phyloP scores from a whole-genome alignment of 2,113 vertebrate genomes.

The Pygoscelis adeliae region DNA sequence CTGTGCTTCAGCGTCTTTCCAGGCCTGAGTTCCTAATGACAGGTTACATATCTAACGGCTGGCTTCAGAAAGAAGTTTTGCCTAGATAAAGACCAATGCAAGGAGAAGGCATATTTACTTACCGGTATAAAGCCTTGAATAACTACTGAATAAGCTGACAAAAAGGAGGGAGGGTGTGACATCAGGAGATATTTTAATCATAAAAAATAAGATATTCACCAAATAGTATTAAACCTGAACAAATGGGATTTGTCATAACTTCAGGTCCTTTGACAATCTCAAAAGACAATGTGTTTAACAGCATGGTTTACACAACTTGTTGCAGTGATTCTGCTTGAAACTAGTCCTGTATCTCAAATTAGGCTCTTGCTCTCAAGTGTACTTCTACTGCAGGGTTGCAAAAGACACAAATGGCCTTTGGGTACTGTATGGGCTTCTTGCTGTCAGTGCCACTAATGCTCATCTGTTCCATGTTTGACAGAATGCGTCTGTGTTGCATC shows the following conservation, averaged over 20 bases:
- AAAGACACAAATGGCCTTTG: not conserved
- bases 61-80: not conserved
- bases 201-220: not conserved
- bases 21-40: not conserved
- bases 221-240: not conserved
- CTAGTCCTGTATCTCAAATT: not conserved
- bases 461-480: not conserved
- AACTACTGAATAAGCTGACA: not conserved
- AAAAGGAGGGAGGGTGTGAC: not conserved
- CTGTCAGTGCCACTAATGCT: not conserved
- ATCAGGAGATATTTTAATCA: not conserved
- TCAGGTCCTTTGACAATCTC: not conserved
- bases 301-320: not conserved
- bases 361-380: not conserved
- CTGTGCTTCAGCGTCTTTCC: not conserved
- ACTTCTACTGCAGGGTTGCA: not conserved
- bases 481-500: not conserved
- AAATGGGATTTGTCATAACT: not conserved
- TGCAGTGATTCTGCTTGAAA: not conserved
- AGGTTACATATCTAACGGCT: not conserved
- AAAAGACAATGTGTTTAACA: not conserved
- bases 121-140: not conserved
- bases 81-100: not conserved
- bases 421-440: not conserved
- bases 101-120: not conserved